phyloP scores from a whole-genome alignment of 2,888 invertebrate species.

The Scaptomyza flava region DNA sequence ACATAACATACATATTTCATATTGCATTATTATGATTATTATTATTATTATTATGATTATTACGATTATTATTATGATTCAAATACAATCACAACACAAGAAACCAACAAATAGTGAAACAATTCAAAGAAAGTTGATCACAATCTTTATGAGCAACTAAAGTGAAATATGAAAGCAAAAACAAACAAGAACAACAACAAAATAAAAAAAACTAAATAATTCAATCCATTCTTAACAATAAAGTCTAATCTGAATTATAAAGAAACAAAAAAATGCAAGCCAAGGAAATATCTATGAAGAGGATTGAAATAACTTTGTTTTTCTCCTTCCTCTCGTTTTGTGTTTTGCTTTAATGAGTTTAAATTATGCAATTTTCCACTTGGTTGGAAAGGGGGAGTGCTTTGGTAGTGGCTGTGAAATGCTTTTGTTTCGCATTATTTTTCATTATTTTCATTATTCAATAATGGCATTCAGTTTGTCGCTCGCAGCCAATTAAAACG shows the following conservation, averaged over 20 bases:
- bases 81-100: slow-evolving; percentile 50
- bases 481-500: neutral
- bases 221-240: slow-evolving; percentile 83
- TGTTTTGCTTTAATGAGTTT: slow-evolving; percentile 26
- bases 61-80: slow-evolving; percentile 36
- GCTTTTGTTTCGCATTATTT: slow-evolving; percentile 22
- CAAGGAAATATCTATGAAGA: slow-evolving; percentile 22
- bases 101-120: slow-evolving; percentile 11
- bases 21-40: slow-evolving; percentile 68
- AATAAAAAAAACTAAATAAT: slow-evolving; percentile 66
- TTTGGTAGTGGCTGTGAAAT: neutral
- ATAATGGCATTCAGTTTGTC: slow-evolving; percentile 22
- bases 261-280: slow-evolving; percentile 38
- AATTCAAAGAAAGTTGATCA: slow-evolving; percentile 40
- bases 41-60: slow-evolving; percentile 37
- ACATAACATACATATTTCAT: slow-evolving; percentile 54
- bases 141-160: slow-evolving; percentile 53
- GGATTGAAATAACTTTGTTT: slow-evolving; percentile 9
- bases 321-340: slow-evolving; percentile 3
- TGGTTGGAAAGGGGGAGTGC: neutral
- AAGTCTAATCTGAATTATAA: slow-evolving; percentile 82
- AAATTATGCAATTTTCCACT: slow-evolving; percentile 33
- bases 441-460: slow-evolving; percentile 29
- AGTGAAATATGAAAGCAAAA: slow-evolving; percentile 37
- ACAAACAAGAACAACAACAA: slow-evolving; percentile 36